A percentile compares a stretch with the other conserved stretches of the same genome.
phyloP scores from a whole-genome alignment of 2,888 invertebrate genomes.

The Drosophila anomalipes region DNA sequence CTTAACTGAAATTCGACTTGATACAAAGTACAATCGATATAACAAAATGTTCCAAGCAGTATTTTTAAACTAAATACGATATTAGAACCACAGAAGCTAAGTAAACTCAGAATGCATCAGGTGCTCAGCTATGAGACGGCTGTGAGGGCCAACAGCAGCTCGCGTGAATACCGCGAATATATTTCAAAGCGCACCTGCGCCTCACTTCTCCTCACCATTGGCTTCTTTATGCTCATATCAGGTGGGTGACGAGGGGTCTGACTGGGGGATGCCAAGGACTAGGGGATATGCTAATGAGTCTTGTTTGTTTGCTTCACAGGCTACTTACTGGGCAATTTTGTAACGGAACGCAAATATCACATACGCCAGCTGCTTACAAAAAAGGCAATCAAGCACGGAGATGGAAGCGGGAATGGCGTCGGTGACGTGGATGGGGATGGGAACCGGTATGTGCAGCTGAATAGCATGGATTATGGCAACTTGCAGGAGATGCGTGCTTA shows the following conservation, averaged over 20 bases:
- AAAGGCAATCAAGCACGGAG: conserved; percentile 60
- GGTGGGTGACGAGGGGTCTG: conserved; percentile 68
- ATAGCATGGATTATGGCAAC: conserved; percentile 79
- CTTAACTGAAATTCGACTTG: conserved; percentile 7
- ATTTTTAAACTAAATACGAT: conserved; percentile 10
- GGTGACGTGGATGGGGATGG: conserved; percentile 39
- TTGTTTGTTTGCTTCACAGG: conserved; percentile 71
- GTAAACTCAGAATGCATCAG: conserved; percentile 82
- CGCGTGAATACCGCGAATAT: conserved; percentile 84
- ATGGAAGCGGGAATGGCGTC: conserved; percentile 15
- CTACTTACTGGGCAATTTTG: conserved; percentile 85
- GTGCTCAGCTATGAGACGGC: conserved; percentile 85
- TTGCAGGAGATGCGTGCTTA: conserved; percentile 83
- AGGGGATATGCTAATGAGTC: conserved; percentile 56
- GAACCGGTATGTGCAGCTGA: conserved; percentile 72
- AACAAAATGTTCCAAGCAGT: conserved; percentile 43
- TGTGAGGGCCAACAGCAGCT: conserved; percentile 83
- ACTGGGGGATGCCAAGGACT: not conserved
- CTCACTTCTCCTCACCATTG: conserved; percentile 83
- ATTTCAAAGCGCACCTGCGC: conserved; percentile 85
- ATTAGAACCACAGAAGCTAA: conserved; percentile 2
- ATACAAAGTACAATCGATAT: conserved; percentile 35
- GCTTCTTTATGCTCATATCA: conserved; percentile 84
- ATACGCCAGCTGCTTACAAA: conserved; percentile 81
- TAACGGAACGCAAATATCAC: conserved; percentile 83